A percentile compares a stretch with the other conserved stretches of the same genome.
phyloP scores from a whole-genome alignment of 64 coral and sea anemone species.

The Porites australiensis region DNA sequence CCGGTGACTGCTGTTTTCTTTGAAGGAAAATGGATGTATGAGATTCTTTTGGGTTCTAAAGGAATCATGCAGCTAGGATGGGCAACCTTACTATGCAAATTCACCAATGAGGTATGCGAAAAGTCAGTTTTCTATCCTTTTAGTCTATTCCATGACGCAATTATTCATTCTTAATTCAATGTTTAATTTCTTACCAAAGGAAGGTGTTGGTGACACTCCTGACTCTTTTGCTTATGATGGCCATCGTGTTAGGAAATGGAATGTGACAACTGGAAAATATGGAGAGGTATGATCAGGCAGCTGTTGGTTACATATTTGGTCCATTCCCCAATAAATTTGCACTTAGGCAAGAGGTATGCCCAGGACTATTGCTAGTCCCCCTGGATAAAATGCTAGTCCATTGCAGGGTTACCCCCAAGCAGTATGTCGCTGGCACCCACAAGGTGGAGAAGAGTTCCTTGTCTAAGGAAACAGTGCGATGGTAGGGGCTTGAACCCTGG shows the following conservation, averaged over 20 bases:
- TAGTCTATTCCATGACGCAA: no score
- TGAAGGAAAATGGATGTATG: constrained; percentile 98
- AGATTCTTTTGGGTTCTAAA: constrained; percentile 93
- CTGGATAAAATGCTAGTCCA: no score
- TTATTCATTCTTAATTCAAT: no score
- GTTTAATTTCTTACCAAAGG: constrained; percentile 23
- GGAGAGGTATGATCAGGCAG: constrained; percentile 76
- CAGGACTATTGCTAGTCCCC: no score
- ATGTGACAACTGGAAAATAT: constrained; percentile 90
- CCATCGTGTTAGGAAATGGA: constrained; percentile 97
- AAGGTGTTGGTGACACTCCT: constrained; percentile 94
- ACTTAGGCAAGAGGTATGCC: no score
- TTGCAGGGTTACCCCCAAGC: no score
- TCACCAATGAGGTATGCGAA: constrained; percentile 90
- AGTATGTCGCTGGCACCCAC: no score
- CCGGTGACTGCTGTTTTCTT: neutral
- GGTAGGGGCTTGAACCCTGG: no score
- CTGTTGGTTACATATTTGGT: no score
- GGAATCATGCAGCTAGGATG: constrained; percentile 99
- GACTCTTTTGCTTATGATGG: constrained; percentile 98
- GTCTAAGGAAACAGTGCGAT: no score
- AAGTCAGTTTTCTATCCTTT: neutral
- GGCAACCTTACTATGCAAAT: constrained; percentile 94
- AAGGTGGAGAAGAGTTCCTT: no score
- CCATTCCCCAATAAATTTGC: no score